Conservation (phyloP, 2,797 vertebrate genomes). For the Aulostomus chinensis region DNA sequence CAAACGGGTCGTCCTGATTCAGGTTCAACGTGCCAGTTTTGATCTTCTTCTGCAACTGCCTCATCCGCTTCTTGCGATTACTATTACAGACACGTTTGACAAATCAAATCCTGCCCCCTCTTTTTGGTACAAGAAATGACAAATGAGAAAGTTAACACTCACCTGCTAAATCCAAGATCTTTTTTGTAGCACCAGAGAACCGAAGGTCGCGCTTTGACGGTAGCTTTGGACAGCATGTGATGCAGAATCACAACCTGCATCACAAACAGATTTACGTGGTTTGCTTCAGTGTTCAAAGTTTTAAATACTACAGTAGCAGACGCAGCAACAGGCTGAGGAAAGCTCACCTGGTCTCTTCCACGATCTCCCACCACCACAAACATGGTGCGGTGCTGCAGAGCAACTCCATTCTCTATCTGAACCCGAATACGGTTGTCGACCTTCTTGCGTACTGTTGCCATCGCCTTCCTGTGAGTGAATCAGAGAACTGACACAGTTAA, state of each 20-base stretch:
- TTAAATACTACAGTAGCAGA: background rate
- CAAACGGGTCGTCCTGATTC: slow-evolving; percentile 95
- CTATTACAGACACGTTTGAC: slow-evolving; percentile 60
- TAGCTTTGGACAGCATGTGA: slow-evolving; percentile 97
- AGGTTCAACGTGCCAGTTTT: slow-evolving; percentile 92
- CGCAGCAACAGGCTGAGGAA: background rate
- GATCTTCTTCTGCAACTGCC: slow-evolving; percentile 96
- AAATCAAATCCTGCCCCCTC: background rate
- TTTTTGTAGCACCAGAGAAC: slow-evolving; percentile 99
- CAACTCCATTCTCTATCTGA: slow-evolving; percentile 95
- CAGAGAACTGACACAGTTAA: background rate
- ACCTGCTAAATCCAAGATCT: slow-evolving; percentile 98
- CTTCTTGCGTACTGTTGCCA: slow-evolving; percentile 91
- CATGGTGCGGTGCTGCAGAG: slow-evolving; percentile 85
- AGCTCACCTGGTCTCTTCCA: slow-evolving; percentile 91
- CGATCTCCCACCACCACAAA: slow-evolving; percentile 95
- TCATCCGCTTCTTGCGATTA: slow-evolving; percentile 97
- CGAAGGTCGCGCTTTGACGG: slow-evolving; percentile 90
- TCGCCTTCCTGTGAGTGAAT: slow-evolving; percentile 27
- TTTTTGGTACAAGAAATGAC: background rate
- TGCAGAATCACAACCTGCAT: slow-evolving; percentile 95
- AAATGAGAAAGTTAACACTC: slow-evolving; percentile 10
- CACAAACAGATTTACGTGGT: background rate
- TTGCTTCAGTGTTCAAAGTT: background rate
- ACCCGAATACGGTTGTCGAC: slow-evolving; percentile 96